These are phyloP conservation scores for Caenorhabditis japonica DNA, from an alignment of 2,888 invertebrate genomes.

Conservation along the genomic window DNA sequence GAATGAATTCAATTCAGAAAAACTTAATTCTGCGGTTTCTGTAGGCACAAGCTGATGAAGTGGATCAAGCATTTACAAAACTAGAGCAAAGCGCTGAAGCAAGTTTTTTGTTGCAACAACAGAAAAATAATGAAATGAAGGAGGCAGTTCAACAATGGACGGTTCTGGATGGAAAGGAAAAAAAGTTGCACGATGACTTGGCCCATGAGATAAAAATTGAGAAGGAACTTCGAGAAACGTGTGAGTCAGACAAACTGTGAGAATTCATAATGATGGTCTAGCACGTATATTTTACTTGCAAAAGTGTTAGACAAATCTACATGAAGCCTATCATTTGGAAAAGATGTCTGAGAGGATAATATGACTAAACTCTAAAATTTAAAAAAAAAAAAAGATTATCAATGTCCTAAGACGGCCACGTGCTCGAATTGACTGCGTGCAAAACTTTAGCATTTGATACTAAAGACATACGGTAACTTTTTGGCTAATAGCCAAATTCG, in stretches of 20 bases:
- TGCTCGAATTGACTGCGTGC: too few species aligned
- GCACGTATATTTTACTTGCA: neutral
- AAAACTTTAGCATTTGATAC: too few species aligned
- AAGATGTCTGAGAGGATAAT: too few species aligned
- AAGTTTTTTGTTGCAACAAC: conserved; percentile 38
- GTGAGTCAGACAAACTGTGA: neutral
- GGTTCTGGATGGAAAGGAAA: conserved; percentile 35
- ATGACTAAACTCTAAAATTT: too few species aligned
- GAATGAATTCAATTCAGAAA: neutral
- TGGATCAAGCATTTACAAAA: conserved; percentile 22
- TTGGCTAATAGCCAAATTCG: too few species aligned
- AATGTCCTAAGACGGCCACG: too few species aligned
- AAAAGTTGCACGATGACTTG: conserved; percentile 31
- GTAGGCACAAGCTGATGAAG: conserved; percentile 29
- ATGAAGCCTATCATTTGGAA: too few species aligned
- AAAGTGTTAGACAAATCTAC: too few species aligned
- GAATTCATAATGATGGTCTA: neutral
- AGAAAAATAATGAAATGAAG: conserved; percentile 48
- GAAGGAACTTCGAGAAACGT: conserved; percentile 4
- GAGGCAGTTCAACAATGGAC: conserved; percentile 40
- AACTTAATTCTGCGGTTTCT: neutral
- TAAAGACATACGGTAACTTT: too few species aligned
- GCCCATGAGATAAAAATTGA: conserved; percentile 23
- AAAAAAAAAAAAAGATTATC: too few species aligned
- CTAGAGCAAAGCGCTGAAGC: conserved; percentile 21